A percentile compares a stretch with the other conserved stretches of the same genome.
These are phyloP conservation scores for Dolichallabes microphthalmus DNA, from an alignment of 2,113 vertebrate genomes.

Conservation along the genomic window DNA sequence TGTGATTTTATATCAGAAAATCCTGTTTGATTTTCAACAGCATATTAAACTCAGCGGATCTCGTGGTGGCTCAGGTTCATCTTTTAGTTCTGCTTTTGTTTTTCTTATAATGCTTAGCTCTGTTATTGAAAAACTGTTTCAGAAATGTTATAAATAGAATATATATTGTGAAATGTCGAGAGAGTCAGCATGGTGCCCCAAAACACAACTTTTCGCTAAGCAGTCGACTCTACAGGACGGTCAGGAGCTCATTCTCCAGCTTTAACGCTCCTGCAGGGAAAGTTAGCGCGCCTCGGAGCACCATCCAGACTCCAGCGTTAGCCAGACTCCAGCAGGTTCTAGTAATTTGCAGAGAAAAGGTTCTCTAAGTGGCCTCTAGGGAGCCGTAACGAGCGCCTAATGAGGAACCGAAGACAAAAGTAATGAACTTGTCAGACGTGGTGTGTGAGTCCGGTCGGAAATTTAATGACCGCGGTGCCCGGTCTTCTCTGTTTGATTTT, in stretches of 20 bases:
- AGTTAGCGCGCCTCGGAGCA: conserved; percentile 10
- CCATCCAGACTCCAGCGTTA: conserved; percentile 48
- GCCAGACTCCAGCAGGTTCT: conserved; percentile 35
- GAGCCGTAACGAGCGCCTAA: conserved; percentile 2
- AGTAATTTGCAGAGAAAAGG: conserved; percentile 51
- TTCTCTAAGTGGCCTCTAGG: conserved; percentile 53
- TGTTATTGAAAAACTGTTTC: not conserved
- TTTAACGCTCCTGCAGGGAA: conserved; percentile 22
- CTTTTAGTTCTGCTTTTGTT: not conserved
- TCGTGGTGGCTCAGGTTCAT: not conserved
- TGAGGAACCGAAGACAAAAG: conserved; percentile 25
- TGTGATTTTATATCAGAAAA: not conserved
- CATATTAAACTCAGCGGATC: not conserved
- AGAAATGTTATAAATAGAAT: not conserved
- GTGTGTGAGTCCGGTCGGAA: not conserved
- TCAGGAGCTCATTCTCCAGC: not conserved
- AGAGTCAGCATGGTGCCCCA: too few relatives aligned
- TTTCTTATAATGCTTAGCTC: not conserved
- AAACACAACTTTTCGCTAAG: not conserved
- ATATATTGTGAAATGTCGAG: too few relatives aligned
- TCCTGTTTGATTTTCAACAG: not conserved
- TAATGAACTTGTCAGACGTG: not conserved
- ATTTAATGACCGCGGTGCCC: not conserved
- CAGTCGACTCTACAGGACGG: not conserved
- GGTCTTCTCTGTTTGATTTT: conserved; percentile 16